These are phyloP conservation scores for Trachelus stipa DNA, from an alignment of 2,888 invertebrate species.

Conservation along the genomic window DNA sequence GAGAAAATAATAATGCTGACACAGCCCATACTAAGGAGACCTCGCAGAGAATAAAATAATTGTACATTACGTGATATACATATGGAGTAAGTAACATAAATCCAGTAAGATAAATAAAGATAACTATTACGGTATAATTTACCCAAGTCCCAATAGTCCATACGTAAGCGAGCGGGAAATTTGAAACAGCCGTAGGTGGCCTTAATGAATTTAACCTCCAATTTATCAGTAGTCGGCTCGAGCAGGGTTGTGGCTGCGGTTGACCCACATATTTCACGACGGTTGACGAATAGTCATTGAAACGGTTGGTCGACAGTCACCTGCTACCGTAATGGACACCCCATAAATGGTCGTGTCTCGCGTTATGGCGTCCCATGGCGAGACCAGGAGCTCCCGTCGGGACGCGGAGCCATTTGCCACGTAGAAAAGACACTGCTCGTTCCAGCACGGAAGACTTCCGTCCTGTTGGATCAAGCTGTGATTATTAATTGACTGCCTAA, in stretches of 20 bases:
- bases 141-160: not conserved
- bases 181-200: not conserved
- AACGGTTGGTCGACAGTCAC: constrained; percentile 43
- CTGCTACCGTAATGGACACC: constrained; percentile 48
- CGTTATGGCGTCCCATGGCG: constrained; percentile 7
- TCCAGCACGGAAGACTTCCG: not conserved
- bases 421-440: not conserved
- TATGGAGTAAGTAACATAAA: not conserved
- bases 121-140: not conserved
- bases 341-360: constrained; percentile 40
- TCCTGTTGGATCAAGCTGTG: constrained; percentile 1
- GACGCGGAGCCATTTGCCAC: not conserved
- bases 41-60: not conserved
- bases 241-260: constrained; percentile 19
- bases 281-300: constrained; percentile 48
- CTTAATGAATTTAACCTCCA: constrained; percentile 22
- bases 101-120: not conserved
- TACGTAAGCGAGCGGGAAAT: not conserved
- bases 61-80: not conserved
- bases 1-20: not conserved
- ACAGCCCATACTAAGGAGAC: not conserved
- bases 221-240: constrained; percentile 13
- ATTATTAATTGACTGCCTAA: not conserved
- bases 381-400: not conserved
- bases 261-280: constrained; percentile 47